Conservation (phyloP, 37 sponge, comb jelly and placozoan species). For the Ephydatia muelleri region DNA sequence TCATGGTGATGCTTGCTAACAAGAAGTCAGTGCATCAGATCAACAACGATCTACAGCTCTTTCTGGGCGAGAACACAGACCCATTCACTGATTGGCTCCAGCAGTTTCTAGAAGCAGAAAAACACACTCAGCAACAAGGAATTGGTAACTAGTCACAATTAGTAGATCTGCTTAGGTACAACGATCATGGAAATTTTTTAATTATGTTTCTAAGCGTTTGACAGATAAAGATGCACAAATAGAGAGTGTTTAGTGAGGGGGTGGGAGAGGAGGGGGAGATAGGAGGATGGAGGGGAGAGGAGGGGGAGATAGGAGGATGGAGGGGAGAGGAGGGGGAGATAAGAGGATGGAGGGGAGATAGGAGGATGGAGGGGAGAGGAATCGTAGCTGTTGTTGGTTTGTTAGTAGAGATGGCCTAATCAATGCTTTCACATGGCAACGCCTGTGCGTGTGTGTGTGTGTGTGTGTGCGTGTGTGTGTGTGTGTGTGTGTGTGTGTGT, state of each 20-base stretch:
- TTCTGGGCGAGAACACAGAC: constrained; percentile 74
- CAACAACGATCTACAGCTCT: constrained; percentile 70
- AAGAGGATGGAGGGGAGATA: background rate
- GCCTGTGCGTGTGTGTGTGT: no score
- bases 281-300: background rate
- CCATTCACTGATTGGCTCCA: constrained; percentile 71
- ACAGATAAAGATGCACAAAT: background rate
- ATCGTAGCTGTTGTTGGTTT: background rate
- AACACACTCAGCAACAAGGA: no score
- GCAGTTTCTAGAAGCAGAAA: background rate
- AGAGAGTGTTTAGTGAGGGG: constrained; percentile 10
- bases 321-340: background rate
- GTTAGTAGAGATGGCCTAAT: background rate
- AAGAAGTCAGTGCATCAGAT: constrained; percentile 65
- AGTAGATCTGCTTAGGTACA: background rate
- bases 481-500: no score
- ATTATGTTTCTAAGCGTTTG: no score
- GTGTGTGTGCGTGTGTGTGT: no score
- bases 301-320: background rate
- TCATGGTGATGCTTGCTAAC: constrained; percentile 87
- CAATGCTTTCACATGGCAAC: no score
- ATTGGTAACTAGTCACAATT: background rate
- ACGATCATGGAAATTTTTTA: no score
- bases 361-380: background rate
- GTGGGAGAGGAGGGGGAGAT: background rate